Percentiles rank a stretch among this genome's conserved stretches.
phyloP scores from a whole-genome alignment of 2,797 vertebrate species.

The Hephaestus fuliginosus region DNA sequence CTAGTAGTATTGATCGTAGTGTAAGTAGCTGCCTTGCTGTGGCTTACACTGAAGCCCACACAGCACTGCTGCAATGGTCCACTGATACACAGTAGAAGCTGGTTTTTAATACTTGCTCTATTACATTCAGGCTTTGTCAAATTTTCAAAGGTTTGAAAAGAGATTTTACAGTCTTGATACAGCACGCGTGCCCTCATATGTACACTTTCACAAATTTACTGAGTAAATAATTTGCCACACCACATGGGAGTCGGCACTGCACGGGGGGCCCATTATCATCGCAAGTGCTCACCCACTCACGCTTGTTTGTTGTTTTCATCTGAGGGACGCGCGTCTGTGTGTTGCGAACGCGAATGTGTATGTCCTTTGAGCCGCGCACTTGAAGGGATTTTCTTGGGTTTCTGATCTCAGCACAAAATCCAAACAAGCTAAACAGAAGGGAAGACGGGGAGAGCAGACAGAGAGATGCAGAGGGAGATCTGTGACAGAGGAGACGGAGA shows the following conservation, averaged over 20 bases:
- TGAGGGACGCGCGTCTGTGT: slow-evolving; percentile 12
- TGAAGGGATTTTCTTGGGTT: slow-evolving; percentile 65
- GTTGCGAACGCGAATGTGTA: not conserved
- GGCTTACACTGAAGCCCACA: slow-evolving; percentile 72
- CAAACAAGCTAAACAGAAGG: slow-evolving; percentile 64
- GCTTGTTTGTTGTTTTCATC: slow-evolving; percentile 57
- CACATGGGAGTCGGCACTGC: slow-evolving; percentile 30
- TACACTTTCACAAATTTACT: slow-evolving; percentile 40
- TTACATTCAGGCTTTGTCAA: slow-evolving; percentile 8
- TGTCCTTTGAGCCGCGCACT: slow-evolving; percentile 52
- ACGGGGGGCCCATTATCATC: slow-evolving; percentile 46
- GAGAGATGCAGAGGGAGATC: slow-evolving; percentile 17
- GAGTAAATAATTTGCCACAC: slow-evolving; percentile 52
- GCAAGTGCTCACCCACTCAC: slow-evolving; percentile 49
- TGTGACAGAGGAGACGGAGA: slow-evolving; percentile 40
- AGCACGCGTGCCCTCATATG: slow-evolving; percentile 8
- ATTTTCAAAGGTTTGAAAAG: slow-evolving; percentile 17
- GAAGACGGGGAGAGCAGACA: not conserved
- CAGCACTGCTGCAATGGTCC: slow-evolving; percentile 51
- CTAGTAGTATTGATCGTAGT: slow-evolving; percentile 81
- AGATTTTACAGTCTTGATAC: slow-evolving; percentile 16
- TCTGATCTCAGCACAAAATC: slow-evolving; percentile 68
- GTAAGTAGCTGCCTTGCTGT: slow-evolving; percentile 80
- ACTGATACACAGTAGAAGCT: slow-evolving; percentile 39
- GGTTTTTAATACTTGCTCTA: slow-evolving; percentile 26